Base-by-base conservation (phyloP, 2,888 invertebrate genomes). In the Pollenia amentaria region DNA sequence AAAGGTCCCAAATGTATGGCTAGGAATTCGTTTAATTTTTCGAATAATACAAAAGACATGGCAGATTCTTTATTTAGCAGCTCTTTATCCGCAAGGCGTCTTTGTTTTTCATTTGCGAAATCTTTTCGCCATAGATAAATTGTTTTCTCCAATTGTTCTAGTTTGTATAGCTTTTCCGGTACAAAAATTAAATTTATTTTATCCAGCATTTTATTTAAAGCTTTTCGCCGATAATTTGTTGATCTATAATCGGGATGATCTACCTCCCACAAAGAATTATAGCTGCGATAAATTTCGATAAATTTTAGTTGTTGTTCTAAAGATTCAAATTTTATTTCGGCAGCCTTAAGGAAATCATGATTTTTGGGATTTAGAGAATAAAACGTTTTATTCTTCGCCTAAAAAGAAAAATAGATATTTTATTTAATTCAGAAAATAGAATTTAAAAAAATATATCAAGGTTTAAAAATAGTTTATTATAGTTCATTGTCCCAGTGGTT, bases 181-280 rank as follows among this genome's bases (percentile, higher is more conserved):
- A 84, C 84, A 29, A 90, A 90, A 8, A 89, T 90, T 16, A 86
- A 82, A 80, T 90, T 91, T 0, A 91, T 80, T 57, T 90, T 90
- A 21, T 90, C 90, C 14, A 92, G 64, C 92, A 92, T 91, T 89
- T 91, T 89, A 0, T 60, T 85, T 69, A 92, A 77, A 0, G 92
- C 90, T 67, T 90, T 90, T 64, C 87, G 89, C 9, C 92, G 91
- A 87, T 90, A 92, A 1, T 90, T 89, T 82, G 89, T 89, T 4
- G 92, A 92, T 11, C 92, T 91, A 65, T 89, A 92, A 77, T 92
- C 92, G 0, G 92, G 92, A 88, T 92, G 92, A 85, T 92, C 91
- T 1, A 91, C 92, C 84, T 91, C 90, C 92, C 92, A 92, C 0
- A 92, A 77, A 0, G 90, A 90, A 0, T 90, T 88, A 83, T 90